phyloP scores from a whole-genome alignment of 2,888 invertebrate genomes.

The Heliconius erato region DNA sequence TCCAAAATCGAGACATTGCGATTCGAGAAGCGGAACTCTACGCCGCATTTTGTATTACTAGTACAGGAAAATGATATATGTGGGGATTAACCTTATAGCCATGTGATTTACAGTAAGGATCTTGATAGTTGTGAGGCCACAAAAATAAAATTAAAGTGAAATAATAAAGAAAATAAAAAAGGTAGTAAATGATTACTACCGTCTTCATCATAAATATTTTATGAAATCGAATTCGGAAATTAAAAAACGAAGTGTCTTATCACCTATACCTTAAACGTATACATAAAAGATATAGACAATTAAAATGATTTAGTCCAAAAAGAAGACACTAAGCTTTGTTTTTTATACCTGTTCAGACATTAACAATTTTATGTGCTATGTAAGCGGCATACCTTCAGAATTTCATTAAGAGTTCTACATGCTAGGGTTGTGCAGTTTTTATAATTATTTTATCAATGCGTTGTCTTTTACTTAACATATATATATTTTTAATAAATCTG shows the following conservation, averaged over 20 bases:
- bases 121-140: too few relatives aligned
- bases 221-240: neutral
- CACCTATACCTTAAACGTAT: neutral
- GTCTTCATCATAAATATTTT: too few relatives aligned
- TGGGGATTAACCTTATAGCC: too few relatives aligned
- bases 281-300: neutral
- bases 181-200: too few relatives aligned
- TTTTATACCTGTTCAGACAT: neutral
- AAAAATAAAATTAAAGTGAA: too few relatives aligned
- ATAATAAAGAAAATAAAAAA: too few relatives aligned
- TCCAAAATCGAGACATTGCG: too few relatives aligned
- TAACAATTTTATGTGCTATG: neutral
- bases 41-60: neutral
- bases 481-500: neutral
- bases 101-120: too few relatives aligned
- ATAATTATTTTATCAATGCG: neutral
- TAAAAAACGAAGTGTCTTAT: neutral
- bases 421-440: conserved; percentile 2
- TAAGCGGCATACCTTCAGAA: neutral
- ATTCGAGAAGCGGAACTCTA: neutral
- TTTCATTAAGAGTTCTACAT: conserved; percentile 1
- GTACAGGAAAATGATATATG: neutral
- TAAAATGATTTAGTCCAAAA: neutral
- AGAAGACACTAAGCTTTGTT: neutral
- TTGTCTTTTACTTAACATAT: neutral